Evolutionary conservation across 2,888 invertebrate genomes (phyloP).

Genomic region (Lochmaea crataegi): DNA sequence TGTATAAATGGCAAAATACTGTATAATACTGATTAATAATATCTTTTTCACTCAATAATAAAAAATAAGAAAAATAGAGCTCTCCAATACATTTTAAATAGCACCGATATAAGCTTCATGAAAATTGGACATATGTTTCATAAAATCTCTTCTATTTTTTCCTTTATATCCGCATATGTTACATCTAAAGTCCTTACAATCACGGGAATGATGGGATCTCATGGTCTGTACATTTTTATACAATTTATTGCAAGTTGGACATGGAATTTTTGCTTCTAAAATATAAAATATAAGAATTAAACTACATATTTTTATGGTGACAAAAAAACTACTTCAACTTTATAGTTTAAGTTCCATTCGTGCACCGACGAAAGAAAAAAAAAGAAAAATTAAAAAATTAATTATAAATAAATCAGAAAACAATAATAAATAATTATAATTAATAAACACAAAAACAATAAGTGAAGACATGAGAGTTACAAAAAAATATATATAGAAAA

Average conservation of each 20-base stretch:
- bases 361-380: too few species aligned
- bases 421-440: too few species aligned
- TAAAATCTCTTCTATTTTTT: constrained; percentile 34
- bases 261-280: constrained; percentile 13
- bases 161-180: constrained; percentile 33
- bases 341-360: too few species aligned
- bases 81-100: neutral
- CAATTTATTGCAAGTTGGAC: constrained; percentile 38
- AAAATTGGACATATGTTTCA: constrained; percentile 6
- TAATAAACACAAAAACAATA: too few species aligned
- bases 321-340: neutral
- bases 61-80: too few species aligned
- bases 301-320: neutral
- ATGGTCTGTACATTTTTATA: constrained; percentile 40
- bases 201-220: constrained; percentile 37
- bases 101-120: neutral
- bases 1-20: too few species aligned
- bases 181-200: constrained; percentile 37
- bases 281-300: constrained; percentile 3
- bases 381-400: too few species aligned
- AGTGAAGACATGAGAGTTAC: too few species aligned
- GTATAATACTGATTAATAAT: too few species aligned
- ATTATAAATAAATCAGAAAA: too few species aligned
- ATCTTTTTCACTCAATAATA: too few species aligned
- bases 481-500: too few species aligned